Conservation (phyloP, 2,888 invertebrate genomes). For the Rhopalosiphum nymphaeae region DNA sequence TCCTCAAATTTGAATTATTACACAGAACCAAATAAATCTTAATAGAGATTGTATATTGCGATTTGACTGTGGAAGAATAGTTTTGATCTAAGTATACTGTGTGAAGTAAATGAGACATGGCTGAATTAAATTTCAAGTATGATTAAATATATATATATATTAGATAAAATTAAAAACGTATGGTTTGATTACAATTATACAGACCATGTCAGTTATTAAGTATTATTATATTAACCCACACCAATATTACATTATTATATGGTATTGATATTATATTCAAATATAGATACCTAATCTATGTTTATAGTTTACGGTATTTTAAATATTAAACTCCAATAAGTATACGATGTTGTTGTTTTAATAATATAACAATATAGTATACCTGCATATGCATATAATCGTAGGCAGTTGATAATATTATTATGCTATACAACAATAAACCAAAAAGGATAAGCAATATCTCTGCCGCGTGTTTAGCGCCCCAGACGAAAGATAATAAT, state of each 20-base stretch:
- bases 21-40: no score
- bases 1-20: no score
- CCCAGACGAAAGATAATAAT: background rate
- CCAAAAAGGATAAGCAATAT: background rate
- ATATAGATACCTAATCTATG: background rate
- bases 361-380: background rate
- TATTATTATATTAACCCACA: background rate
- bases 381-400: background rate
- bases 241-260: background rate
- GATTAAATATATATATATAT: no score
- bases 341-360: background rate
- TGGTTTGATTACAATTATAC: background rate
- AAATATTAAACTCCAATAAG: background rate
- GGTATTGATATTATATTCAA: no score
- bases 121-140: no score
- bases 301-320: background rate
- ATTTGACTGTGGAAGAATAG: no score
- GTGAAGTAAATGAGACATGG: background rate
- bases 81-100: no score
- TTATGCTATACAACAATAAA: background rate
- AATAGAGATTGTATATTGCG: no score
- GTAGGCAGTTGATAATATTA: background rate
- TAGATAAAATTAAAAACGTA: background rate
- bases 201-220: background rate
- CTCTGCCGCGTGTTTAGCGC: background rate